Evolutionary conservation across 2,797 vertebrate genomes (phyloP), one percentile per base, ranked within the genome.

Genomic region (Sparidentex hasta): DNA sequence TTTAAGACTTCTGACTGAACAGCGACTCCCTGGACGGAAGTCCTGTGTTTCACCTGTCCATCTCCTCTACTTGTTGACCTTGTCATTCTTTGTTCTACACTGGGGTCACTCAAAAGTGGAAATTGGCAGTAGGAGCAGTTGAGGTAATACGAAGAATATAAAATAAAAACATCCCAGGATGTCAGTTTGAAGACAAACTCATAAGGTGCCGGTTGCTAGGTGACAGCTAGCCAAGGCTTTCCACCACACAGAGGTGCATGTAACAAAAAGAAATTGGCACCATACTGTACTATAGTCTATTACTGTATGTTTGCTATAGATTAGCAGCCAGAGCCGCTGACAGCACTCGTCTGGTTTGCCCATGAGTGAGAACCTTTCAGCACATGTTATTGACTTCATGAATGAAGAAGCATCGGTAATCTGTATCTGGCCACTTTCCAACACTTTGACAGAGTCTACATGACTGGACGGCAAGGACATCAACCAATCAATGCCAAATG

Each of bases 151-250:
- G 7, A 38, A 11, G 38, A 38, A 38, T 38, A 11, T 11, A 38
- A 38, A 38, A 38, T 11, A 38, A 38, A 38, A 38, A 38, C 38
- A 38, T 38, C 38, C 38, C 38, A 38, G 38, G 14, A 50, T 12
- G 14, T 47, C 43, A 38, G 41, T 18, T 55, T 29, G 16, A 62
- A 71, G 61, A 59, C 50, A 64, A 63, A 66, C 43, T 67, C 55
- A n/a, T 38, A 29, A 65, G 51, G 27, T 51, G 62, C 56, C 16
- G 65, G 75, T 87, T 87, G 78, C 85, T 79, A 67, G 65, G 81
- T 76, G 68, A 85, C 68, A 38, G 64, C 33, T 52, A 25, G 9
- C 38, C 56, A 27, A 2, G 58, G 41, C 18, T 29, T 51, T 14
- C 11, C 41, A 27, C 62, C 33, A 50, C 55, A 52, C 52, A 52